phyloP scores from a whole-genome alignment of 2,113 vertebrate species.

The Deroptyus accipitrinus region DNA sequence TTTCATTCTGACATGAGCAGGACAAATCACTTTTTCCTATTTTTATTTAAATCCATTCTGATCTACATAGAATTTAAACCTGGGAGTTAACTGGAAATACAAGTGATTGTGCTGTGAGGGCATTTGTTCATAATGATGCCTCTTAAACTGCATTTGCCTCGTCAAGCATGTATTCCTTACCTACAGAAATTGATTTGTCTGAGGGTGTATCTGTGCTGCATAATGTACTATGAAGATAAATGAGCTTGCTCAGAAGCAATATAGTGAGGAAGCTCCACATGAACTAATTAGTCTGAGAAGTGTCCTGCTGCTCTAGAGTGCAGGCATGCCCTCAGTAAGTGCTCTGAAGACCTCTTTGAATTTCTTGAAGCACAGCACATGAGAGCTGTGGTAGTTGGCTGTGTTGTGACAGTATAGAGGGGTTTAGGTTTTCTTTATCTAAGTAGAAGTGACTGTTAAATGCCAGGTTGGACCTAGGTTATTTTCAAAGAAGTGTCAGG shows the following conservation, averaged over 20 bases:
- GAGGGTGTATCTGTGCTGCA: background rate
- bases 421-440: background rate
- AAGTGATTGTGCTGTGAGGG: background rate
- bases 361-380: background rate
- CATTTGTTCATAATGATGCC: background rate
- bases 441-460: background rate
- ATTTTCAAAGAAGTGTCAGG: background rate
- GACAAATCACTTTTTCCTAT: background rate
- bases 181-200: background rate
- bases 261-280: background rate
- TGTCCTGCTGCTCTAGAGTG: background rate
- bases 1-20: background rate
- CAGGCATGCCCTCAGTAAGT: background rate
- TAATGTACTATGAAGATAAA: background rate
- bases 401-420: background rate
- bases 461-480: background rate
- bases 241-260: background rate
- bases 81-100: background rate
- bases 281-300: constrained; percentile 4
- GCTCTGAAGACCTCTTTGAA: background rate
- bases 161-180: background rate
- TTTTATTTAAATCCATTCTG: background rate
- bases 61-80: background rate
- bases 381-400: background rate
- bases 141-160: background rate